phyloP scores from a whole-genome alignment of 2,888 invertebrate genomes.

The Saturnia japonica region DNA sequence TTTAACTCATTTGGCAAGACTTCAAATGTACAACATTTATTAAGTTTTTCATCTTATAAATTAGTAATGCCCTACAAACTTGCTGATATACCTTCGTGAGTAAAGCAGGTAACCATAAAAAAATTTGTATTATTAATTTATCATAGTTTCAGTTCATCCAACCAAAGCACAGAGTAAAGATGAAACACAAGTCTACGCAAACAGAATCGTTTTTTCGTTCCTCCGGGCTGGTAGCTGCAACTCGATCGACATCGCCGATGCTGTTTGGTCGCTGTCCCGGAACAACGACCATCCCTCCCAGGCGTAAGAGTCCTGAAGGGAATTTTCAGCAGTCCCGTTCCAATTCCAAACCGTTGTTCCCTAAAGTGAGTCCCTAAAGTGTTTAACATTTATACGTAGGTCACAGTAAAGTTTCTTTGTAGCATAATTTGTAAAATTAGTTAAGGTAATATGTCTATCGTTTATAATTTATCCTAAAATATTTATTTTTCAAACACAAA shows the following conservation, averaged over 20 bases:
- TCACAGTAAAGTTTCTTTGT: not conserved
- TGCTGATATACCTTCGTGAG: no score
- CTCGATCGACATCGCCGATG: not conserved
- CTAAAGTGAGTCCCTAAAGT: conserved; percentile 13
- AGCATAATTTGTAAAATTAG: no score
- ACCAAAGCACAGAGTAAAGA: conserved; percentile 20
- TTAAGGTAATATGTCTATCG: no score
- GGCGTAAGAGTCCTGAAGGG: not conserved
- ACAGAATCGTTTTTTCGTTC: conserved; percentile 23
- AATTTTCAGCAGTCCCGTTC: not conserved
- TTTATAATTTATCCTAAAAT: no score
- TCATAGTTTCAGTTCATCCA: not conserved
- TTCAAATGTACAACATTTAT: no score
- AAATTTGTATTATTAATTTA: not conserved
- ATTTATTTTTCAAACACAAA: no score
- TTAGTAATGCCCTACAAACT: no score
- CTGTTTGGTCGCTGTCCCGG: conserved; percentile 5
- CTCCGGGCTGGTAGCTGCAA: not conserved
- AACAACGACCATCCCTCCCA: conserved; percentile 6
- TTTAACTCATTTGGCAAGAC: no score
- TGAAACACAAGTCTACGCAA: conserved; percentile 34
- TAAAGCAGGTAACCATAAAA: no score
- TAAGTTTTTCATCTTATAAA: no score
- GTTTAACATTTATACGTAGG: not conserved
- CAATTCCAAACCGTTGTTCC: conserved; percentile 6